Evolutionary conservation across 2,113 vertebrate species (phyloP).

Genomic region (Laterallus jamaicensis): DNA sequence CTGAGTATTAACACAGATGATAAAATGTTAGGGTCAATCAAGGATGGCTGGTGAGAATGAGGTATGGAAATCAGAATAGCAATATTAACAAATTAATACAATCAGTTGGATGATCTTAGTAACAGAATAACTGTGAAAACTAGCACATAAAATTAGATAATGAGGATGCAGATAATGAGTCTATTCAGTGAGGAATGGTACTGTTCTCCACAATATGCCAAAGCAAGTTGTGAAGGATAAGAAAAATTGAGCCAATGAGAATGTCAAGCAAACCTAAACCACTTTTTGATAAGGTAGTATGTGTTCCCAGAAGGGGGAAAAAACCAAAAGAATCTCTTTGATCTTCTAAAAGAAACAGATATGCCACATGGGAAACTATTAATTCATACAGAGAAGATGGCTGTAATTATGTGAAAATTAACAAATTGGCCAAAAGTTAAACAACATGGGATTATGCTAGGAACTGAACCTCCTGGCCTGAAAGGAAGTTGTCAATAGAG

Average conservation of each 20-base stretch:
- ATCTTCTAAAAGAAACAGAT: conserved; percentile 21
- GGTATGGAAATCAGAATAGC: neutral
- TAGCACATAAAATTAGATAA: neutral
- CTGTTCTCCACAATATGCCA: neutral
- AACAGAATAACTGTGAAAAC: conserved; percentile 16
- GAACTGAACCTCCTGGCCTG: neutral
- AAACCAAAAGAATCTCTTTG: neutral
- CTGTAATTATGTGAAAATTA: conserved; percentile 39
- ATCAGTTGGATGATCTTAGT: neutral
- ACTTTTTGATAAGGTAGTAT: neutral
- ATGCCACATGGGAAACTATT: neutral
- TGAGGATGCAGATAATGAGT: neutral
- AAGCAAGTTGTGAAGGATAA: neutral
- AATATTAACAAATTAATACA: neutral
- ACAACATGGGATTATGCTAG: neutral
- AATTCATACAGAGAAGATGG: neutral
- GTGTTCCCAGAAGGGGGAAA: neutral
- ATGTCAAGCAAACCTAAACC: neutral
- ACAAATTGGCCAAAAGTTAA: conserved; percentile 7
- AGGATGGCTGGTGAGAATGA: neutral
- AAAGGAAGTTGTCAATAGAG: neutral
- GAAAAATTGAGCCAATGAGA: neutral
- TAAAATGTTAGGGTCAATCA: neutral
- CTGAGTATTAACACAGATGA: neutral
- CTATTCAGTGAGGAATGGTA: neutral